Evolutionary conservation across 1,140 invertebrate genomes (phyloP).

Genomic region (Polypedilum vanderplanki): DNA sequence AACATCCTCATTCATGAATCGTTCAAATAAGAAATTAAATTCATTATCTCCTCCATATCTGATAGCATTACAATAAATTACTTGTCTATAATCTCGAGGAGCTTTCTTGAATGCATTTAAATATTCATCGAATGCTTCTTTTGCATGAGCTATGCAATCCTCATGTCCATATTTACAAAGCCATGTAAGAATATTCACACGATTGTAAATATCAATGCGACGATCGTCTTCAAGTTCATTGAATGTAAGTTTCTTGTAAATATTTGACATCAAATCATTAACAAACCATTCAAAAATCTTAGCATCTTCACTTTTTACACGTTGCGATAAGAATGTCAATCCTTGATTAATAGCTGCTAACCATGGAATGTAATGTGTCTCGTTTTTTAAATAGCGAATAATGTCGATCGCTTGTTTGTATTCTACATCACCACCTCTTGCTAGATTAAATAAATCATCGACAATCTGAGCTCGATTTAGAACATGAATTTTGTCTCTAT

Average conservation of each 20-base stretch:
- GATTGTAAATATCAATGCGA: conserved; percentile 41
- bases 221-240: conserved; percentile 32
- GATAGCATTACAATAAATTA: conserved; percentile 52
- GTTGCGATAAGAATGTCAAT: conserved; percentile 42
- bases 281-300: conserved; percentile 33
- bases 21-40: conserved; percentile 48
- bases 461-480: conserved; percentile 73
- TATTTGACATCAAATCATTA: conserved; percentile 31
- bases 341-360: conserved; percentile 48
- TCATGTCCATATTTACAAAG: conserved; percentile 46
- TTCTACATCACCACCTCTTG: conserved; percentile 44
- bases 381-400: conserved; percentile 52
- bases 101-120: conserved; percentile 34
- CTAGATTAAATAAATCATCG: conserved; percentile 65
- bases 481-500: conserved; percentile 52
- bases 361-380: conserved; percentile 61
- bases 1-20: conserved; percentile 46
- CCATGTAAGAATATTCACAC: conserved; percentile 46
- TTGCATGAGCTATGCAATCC: conserved; percentile 44
- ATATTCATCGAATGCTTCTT: conserved; percentile 36
- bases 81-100: conserved; percentile 49
- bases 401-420: conserved; percentile 50
- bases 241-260: conserved; percentile 39
- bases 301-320: conserved; percentile 32
- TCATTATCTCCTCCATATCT: conserved; percentile 45